These are phyloP conservation scores for Panthera uncia DNA, from an alignment of 2,113 vertebrate genomes.

Conservation along the genomic window DNA sequence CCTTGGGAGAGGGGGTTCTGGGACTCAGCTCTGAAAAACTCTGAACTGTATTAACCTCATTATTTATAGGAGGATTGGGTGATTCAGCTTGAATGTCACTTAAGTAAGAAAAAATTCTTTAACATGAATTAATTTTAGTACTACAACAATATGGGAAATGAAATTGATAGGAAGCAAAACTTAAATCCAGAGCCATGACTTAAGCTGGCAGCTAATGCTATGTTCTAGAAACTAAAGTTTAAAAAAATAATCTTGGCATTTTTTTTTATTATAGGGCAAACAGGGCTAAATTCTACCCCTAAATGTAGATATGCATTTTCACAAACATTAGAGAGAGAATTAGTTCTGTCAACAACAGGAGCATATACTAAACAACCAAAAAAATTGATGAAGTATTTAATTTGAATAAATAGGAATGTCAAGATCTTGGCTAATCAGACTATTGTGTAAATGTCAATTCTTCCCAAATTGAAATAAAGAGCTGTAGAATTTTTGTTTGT, in stretches of 20 bases:
- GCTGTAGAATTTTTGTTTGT: too few species aligned
- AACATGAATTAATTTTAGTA: neutral
- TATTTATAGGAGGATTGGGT: neutral
- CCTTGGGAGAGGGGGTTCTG: neutral
- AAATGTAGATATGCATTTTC: slow-evolving; percentile 17
- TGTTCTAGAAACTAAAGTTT: neutral
- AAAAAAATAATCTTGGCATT: neutral
- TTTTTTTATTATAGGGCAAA: neutral
- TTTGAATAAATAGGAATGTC: neutral
- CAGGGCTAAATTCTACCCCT: neutral
- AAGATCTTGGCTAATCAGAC: neutral
- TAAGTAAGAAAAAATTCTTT: neutral
- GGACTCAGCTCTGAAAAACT: neutral
- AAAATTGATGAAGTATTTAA: neutral
- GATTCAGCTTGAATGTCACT: neutral
- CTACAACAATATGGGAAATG: neutral
- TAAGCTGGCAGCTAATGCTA: neutral
- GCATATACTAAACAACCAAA: neutral
- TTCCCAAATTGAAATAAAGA: neutral
- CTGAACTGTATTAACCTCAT: neutral
- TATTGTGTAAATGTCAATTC: neutral
- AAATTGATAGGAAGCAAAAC: neutral
- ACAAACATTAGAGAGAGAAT: neutral
- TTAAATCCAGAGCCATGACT: neutral
- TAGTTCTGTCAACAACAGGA: neutral